Conservation (phyloP, 2,797 vertebrate genomes). For the Pseudotriccus pelzelni region DNA sequence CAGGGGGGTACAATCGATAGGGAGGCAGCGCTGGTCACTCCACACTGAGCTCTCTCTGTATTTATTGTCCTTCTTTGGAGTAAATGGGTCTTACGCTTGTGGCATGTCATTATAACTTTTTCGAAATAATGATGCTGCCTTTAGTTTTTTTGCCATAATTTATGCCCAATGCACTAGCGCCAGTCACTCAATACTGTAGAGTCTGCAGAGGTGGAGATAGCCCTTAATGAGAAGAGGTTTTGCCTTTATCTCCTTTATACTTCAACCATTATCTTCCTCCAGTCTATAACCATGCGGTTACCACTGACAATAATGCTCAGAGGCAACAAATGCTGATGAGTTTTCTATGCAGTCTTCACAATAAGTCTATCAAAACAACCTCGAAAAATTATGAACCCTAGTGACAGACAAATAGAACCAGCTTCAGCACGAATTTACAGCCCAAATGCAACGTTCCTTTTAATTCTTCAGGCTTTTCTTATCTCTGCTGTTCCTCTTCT, state of each 20-base stretch:
- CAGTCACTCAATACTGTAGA: constrained; percentile 88
- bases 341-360: constrained; percentile 94
- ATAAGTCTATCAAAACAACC: constrained; percentile 97
- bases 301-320: constrained; percentile 94
- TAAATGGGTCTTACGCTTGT: constrained; percentile 69
- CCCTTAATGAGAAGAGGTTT: constrained; percentile 98
- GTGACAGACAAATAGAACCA: constrained; percentile 88
- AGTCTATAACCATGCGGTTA: constrained; percentile 97
- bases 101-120: constrained; percentile 73
- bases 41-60: not conserved
- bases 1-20: not conserved
- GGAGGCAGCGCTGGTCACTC: constrained; percentile 13
- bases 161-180: constrained; percentile 83
- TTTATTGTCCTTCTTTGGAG: constrained; percentile 59
- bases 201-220: constrained; percentile 97
- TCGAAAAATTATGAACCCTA: constrained; percentile 86
- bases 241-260: constrained; percentile 93
- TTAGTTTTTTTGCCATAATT: constrained; percentile 83
- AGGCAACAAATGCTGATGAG: constrained; percentile 96
- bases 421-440: constrained; percentile 92
- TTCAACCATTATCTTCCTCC: constrained; percentile 95
- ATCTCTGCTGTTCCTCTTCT: constrained; percentile 95
- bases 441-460: constrained; percentile 85
- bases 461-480: constrained; percentile 93
- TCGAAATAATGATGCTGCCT: constrained; percentile 63